phyloP scores from a whole-genome alignment of 2,113 vertebrate genomes.

The Takifugu bimaculatus region DNA sequence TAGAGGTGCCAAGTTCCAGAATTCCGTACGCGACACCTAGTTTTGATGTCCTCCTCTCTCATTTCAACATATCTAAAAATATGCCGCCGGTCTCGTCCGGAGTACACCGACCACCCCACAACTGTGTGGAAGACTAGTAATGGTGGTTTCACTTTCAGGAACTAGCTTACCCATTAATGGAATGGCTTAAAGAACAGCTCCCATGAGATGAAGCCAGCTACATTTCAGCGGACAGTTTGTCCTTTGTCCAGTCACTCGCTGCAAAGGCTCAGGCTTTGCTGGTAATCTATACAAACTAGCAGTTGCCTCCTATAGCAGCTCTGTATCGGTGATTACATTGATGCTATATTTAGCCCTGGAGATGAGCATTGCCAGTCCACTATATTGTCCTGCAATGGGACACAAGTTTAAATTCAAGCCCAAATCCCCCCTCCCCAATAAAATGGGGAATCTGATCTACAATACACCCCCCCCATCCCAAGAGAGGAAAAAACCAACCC shows the following conservation, averaged over 20 bases:
- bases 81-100: slow-evolving; percentile 19
- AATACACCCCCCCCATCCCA: not conserved
- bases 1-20: slow-evolving; percentile 1
- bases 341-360: slow-evolving; percentile 47
- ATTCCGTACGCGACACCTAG: not conserved
- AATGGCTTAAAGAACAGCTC: not conserved
- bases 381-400: slow-evolving; percentile 27
- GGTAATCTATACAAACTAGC: slow-evolving; percentile 39
- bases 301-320: slow-evolving; percentile 22
- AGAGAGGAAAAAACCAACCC: not conserved
- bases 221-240: slow-evolving; percentile 15
- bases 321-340: slow-evolving; percentile 25
- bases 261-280: slow-evolving; percentile 40
- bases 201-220: slow-evolving; percentile 1
- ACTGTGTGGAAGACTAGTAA: slow-evolving; percentile 11
- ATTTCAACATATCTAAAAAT: slow-evolving; percentile 36
- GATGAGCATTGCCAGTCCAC: slow-evolving; percentile 20
- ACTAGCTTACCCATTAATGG: not conserved
- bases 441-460: not conserved
- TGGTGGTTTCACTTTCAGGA: slow-evolving; percentile 19
- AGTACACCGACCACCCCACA: slow-evolving; percentile 20
- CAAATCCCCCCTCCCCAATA: not conserved
- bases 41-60: slow-evolving; percentile 20
- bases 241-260: slow-evolving; percentile 21
- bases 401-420: too few species aligned